A percentile compares a stretch with the other conserved stretches of the same genome.
These are phyloP conservation scores for Phymatocera aterrima DNA, from an alignment of 2,888 invertebrate species.

Conservation along the genomic window DNA sequence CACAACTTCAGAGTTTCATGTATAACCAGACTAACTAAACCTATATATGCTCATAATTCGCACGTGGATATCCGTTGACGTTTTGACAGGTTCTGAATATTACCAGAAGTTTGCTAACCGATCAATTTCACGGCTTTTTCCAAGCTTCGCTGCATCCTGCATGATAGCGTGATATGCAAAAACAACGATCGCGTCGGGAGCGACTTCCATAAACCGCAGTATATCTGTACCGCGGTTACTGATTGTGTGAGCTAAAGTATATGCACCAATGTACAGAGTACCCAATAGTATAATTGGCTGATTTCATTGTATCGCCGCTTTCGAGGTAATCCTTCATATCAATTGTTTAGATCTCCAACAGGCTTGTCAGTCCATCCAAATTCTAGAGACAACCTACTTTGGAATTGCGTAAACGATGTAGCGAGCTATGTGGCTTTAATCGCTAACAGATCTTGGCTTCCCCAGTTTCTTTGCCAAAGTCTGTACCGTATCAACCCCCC, in stretches of 20 bases:
- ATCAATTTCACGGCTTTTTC: neutral
- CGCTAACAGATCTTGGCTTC: neutral
- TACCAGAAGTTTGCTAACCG: neutral
- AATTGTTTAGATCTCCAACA: neutral
- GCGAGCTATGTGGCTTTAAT: neutral
- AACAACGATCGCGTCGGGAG: neutral
- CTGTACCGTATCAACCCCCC: neutral
- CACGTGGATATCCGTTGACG: no score
- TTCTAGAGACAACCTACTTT: neutral
- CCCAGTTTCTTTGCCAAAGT: neutral
- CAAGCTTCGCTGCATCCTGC: neutral
- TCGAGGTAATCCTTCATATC: neutral
- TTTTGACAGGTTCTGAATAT: neutral
- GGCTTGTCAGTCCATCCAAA: neutral
- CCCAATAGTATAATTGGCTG: conserved; percentile 13
- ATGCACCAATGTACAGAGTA: conserved; percentile 1
- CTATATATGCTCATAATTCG: neutral
- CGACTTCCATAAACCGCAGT: neutral
- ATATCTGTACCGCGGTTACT: conserved; percentile 16
- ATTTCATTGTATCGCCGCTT: neutral
- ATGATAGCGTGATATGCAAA: neutral
- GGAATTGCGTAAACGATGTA: neutral
- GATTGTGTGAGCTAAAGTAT: conserved; percentile 10
- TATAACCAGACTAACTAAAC: neutral
- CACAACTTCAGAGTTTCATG: neutral